Conservation (phyloP, 2,888 invertebrate genomes). For the Polyploca ridens region DNA sequence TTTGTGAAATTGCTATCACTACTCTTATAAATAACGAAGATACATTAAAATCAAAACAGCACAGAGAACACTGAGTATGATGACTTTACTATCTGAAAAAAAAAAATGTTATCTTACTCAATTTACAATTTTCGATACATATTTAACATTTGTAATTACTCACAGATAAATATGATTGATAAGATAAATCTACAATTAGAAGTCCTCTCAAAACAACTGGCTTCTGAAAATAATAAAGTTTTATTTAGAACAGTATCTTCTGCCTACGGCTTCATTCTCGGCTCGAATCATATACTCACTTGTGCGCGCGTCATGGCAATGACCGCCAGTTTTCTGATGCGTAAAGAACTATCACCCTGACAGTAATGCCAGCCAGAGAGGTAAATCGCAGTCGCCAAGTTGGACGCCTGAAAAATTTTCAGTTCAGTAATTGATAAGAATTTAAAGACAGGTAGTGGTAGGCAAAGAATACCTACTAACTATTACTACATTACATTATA, state of each 20-base stretch:
- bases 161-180: conserved; percentile 45
- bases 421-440: not conserved
- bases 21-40: conserved; percentile 7
- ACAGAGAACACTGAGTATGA: conserved; percentile 45
- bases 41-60: conserved; percentile 26
- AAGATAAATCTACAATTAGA: conserved; percentile 52
- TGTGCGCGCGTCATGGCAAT: conserved; percentile 30
- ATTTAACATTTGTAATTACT: conserved; percentile 13
- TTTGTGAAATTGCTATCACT: not conserved
- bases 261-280: too few species aligned
- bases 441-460: too few species aligned
- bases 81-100: conserved; percentile 44
- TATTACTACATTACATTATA: too few species aligned
- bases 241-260: too few species aligned
- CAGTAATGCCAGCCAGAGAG: conserved; percentile 54
- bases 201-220: conserved; percentile 51
- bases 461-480: too few species aligned
- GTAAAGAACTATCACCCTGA: conserved; percentile 26
- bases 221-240: conserved; percentile 42
- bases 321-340: conserved; percentile 38
- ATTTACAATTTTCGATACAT: not conserved
- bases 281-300: not conserved
- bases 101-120: not conserved
- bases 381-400: conserved; percentile 52
- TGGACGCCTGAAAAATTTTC: conserved; percentile 36